Conservation (phyloP, 2,797 vertebrate genomes). For the Enteromius trimaculatus region DNA sequence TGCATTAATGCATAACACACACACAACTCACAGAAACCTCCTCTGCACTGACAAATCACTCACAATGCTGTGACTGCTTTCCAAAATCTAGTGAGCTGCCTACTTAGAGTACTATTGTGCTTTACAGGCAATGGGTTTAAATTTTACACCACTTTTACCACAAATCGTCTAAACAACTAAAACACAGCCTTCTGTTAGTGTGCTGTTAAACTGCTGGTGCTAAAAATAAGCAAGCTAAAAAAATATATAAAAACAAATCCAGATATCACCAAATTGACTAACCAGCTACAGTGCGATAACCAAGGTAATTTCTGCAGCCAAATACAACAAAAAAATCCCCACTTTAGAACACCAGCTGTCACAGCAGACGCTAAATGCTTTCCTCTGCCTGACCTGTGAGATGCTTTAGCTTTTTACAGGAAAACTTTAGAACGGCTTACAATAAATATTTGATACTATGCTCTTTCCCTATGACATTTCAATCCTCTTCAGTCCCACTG, state of each 20-base stretch:
- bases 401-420: slow-evolving; percentile 52
- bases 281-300: not conserved
- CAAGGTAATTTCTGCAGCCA: slow-evolving; percentile 39
- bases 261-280: not conserved
- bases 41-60: slow-evolving; percentile 48
- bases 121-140: not conserved
- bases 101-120: not conserved
- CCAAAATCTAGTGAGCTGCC: slow-evolving; percentile 4
- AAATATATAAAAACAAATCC: not conserved
- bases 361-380: slow-evolving; percentile 9
- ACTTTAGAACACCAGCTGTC: slow-evolving; percentile 38
- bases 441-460: slow-evolving; percentile 81
- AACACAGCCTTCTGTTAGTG: not conserved
- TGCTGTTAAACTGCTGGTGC: not conserved
- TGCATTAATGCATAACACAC: slow-evolving; percentile 71
- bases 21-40: slow-evolving; percentile 61
- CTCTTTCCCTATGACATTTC: slow-evolving; percentile 74
- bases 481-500: slow-evolving; percentile 76
- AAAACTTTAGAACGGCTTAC: slow-evolving; percentile 64
- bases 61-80: slow-evolving; percentile 60
- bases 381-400: slow-evolving; percentile 42
- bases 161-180: not conserved
- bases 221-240: not conserved
- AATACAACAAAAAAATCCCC: slow-evolving; percentile 33
- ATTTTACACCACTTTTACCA: not conserved